Conservation (phyloP, 2,888 invertebrate genomes). For the Drosophila macrospina region DNA sequence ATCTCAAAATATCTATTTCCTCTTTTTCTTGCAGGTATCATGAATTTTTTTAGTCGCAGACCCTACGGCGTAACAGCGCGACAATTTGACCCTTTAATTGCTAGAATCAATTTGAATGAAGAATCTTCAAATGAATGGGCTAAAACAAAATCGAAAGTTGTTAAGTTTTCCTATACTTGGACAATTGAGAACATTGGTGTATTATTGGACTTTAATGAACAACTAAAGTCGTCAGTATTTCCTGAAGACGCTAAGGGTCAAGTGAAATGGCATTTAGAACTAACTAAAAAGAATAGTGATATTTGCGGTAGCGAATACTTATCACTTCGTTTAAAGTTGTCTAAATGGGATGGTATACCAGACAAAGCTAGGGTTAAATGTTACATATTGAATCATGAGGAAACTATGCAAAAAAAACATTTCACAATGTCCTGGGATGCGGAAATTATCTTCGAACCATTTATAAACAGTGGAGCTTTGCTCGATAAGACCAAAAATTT, state of each 20-base stretch:
- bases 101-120: not conserved
- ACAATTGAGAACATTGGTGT: not conserved
- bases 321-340: not conserved
- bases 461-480: slow-evolving; percentile 84
- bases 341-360: not conserved
- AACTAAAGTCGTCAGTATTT: not conserved
- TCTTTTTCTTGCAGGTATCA: not conserved
- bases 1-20: no score
- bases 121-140: not conserved
- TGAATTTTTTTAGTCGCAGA: not conserved
- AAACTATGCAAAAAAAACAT: not conserved
- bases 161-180: slow-evolving; percentile 6
- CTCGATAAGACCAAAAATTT: slow-evolving; percentile 99
- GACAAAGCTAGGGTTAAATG: not conserved
- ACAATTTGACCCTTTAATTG: not conserved
- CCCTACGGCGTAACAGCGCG: not conserved
- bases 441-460: not conserved
- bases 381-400: not conserved
- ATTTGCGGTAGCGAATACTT: not conserved
- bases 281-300: not conserved
- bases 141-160: not conserved
- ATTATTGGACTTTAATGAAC: not conserved
- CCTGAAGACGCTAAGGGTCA: not conserved
- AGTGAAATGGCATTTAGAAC: not conserved
- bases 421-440: not conserved